A percentile compares a stretch with the other conserved stretches of the same genome.
Evolutionary conservation across 2,888 invertebrate genomes (phyloP).

Genomic region (Nomada lathburiana): DNA sequence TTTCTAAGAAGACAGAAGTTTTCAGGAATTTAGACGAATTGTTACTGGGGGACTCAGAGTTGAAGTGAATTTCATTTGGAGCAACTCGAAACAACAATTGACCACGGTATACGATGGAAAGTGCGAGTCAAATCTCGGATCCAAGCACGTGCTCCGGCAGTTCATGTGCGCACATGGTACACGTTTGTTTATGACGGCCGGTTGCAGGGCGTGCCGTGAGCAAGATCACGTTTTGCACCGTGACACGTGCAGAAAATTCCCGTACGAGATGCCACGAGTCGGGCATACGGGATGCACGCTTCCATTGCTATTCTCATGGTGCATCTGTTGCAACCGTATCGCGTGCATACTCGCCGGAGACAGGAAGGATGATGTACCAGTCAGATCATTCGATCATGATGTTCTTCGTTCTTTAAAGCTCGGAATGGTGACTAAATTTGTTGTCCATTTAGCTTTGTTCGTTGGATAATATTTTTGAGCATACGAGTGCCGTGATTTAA

Average conservation of each 20-base stretch:
- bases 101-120: not conserved
- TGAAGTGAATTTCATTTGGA: too few species aligned
- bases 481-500: too few species aligned
- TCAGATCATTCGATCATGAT: not conserved
- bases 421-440: too few species aligned
- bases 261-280: constrained; percentile 36
- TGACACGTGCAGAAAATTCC: constrained; percentile 63
- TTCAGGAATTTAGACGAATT: too few species aligned
- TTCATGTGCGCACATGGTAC: constrained; percentile 8
- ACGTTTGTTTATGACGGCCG: constrained; percentile 25
- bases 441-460: too few species aligned
- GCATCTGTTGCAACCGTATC: not conserved
- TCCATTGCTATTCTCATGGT: constrained; percentile 22
- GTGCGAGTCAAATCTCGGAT: constrained; percentile 19
- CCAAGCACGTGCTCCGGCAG: constrained; percentile 36
- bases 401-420: not conserved
- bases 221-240: constrained; percentile 50
- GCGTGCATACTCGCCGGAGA: too few species aligned
- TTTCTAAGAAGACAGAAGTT: too few species aligned
- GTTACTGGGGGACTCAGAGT: too few species aligned
- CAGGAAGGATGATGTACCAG: not conserved
- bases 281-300: constrained; percentile 34
- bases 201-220: constrained; percentile 39
- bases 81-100: not conserved
- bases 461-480: too few species aligned